Evolutionary conservation across 2,888 invertebrate genomes (phyloP).

Genomic region (Siphonodentalium dalli): DNA sequence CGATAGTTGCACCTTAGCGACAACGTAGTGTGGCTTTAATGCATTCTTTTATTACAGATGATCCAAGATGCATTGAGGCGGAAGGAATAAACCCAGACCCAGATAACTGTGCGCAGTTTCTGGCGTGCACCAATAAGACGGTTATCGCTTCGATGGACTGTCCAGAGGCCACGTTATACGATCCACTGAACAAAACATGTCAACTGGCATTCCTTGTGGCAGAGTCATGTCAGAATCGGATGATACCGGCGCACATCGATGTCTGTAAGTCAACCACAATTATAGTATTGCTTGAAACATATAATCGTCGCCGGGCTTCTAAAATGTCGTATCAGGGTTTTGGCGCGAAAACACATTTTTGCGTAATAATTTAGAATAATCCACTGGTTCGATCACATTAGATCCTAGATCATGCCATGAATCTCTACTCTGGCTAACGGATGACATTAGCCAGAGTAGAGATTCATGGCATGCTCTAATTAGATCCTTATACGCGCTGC

Average conservation of each 20-base stretch:
- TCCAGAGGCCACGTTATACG: constrained; percentile 39
- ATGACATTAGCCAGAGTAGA: no score
- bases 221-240: constrained; percentile 29
- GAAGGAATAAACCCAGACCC: constrained; percentile 40
- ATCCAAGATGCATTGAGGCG: constrained; percentile 32
- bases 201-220: constrained; percentile 39
- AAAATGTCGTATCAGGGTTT: no score
- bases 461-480: no score
- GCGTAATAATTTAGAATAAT: no score
- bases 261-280: constrained; percentile 34
- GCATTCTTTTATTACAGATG: constrained; percentile 30
- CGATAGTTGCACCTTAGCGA: neutral
- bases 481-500: no score
- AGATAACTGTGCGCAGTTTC: constrained; percentile 40
- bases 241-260: constrained; percentile 34
- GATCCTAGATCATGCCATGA: no score
- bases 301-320: no score
- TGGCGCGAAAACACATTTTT: no score
- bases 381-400: no score
- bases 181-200: constrained; percentile 35
- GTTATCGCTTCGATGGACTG: constrained; percentile 42
- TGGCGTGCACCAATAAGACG: constrained; percentile 37
- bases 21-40: neutral
- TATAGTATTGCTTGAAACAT: no score
- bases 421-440: no score